A percentile compares a stretch with the other conserved stretches of the same genome.
phyloP scores from a whole-genome alignment of 1,140 invertebrate genomes.

The Bombus difficillimus region DNA sequence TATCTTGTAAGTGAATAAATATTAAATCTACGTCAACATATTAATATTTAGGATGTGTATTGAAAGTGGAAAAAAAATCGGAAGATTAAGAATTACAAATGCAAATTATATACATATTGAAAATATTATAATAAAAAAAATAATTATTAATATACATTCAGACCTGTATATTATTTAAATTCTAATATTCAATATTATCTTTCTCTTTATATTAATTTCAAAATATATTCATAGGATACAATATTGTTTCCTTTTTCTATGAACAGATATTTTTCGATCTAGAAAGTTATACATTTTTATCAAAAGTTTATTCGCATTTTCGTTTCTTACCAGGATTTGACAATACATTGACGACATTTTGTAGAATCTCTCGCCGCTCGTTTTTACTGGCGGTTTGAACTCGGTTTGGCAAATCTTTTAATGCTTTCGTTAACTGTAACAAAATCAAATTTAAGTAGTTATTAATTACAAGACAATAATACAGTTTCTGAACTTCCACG shows the following conservation, averaged over 20 bases:
- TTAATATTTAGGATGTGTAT: background rate
- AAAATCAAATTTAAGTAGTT: slow-evolving; percentile 66
- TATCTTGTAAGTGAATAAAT: background rate
- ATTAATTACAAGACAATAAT: slow-evolving; percentile 27
- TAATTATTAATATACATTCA: background rate
- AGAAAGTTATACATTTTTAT: slow-evolving; percentile 20
- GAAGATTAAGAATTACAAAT: background rate
- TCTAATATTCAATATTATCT: background rate
- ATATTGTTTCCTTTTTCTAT: background rate
- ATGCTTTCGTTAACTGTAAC: slow-evolving; percentile 87
- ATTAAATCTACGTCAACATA: background rate
- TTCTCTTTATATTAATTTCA: too few relatives aligned
- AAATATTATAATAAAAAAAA: slow-evolving; percentile 13
- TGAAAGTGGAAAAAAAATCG: background rate
- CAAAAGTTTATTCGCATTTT: slow-evolving; percentile 49
- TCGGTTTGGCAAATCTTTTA: slow-evolving; percentile 91
- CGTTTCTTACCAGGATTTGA: slow-evolving; percentile 87
- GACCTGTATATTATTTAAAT: background rate
- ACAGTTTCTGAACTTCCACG: slow-evolving; percentile 71
- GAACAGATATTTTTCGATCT: background rate
- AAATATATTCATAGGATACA: background rate
- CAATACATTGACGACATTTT: slow-evolving; percentile 89
- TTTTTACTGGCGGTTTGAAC: slow-evolving; percentile 90
- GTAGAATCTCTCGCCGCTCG: slow-evolving; percentile 87
- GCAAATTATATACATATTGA: background rate